Evolutionary conservation across 2,888 invertebrate genomes (phyloP), one percentile per base, ranked within the genome.

Genomic region (Sturmia bella): DNA sequence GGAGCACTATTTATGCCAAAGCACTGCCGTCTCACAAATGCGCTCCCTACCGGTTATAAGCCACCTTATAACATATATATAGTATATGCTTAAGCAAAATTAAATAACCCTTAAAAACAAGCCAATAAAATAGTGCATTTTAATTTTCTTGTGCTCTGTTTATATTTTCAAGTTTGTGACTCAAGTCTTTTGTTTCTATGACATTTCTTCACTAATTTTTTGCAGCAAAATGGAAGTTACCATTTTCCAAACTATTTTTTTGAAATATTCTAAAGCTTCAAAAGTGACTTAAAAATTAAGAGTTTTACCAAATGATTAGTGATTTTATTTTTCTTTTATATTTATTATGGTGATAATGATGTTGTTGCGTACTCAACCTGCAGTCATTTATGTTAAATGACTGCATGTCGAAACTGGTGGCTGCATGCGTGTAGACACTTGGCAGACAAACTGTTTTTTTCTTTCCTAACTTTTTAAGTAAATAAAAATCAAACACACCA

Each of bases 341-440:
- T 27, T 52, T 39, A 13, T 50, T 17, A 12, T 48, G 21, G 1
- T n/a, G 9, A 21, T 70, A 21, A 17, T 72, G 15, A 15, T 27
- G 27, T 21, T 54, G 27, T 24, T 74, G 64, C 41, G 69, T 69
- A 56, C 61, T 63, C 63, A 77, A 77, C 48, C 77, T 41, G 24
- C 37, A 77, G 63, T 27, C 37, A 39, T 66, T 72, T 57, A 50
- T 64, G 41, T 45, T 70, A 56, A 56, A 56, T 41, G 48, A 27
- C 54, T 66, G 54, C 70, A 48, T 70, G 41, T 43, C 52, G 43
- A 48, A 78, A 66, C 43, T 41, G 32, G 41, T 57, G 57, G 13
- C 15, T 64, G 41, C 74, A 74, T 78, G 82, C 77, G 82, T 82
- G 77, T 70, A 82, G 82, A 82, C 82, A 74, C 7, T 9, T 74